Conservation (phyloP, 2,797 vertebrate species). For the Pteronotus mesoamericanus region DNA sequence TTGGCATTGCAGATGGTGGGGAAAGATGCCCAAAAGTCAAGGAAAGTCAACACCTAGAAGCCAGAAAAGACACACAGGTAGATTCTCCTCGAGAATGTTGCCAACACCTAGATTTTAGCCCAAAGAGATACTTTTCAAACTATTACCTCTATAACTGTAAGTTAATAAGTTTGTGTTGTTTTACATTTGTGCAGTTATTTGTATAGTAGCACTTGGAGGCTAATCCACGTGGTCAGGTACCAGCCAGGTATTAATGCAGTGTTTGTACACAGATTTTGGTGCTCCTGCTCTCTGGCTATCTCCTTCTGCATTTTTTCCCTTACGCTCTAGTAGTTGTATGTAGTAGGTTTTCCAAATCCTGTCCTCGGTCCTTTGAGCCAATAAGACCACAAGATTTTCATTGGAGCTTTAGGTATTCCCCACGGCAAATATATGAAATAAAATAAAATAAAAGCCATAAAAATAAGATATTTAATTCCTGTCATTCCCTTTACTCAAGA, state of each 20-base stretch:
- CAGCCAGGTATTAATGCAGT: background rate
- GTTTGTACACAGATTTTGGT: background rate
- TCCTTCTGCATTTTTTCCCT: background rate
- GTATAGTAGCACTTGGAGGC: background rate
- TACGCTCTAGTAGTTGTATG: background rate
- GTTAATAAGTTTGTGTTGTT: background rate
- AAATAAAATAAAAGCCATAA: background rate
- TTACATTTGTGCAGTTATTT: background rate
- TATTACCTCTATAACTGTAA: background rate
- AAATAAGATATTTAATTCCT: background rate
- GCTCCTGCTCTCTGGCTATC: background rate
- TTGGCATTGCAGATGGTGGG: background rate
- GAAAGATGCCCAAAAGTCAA: background rate
- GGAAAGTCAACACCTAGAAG: background rate
- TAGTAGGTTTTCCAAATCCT: background rate
- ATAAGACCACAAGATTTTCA: background rate
- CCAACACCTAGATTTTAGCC: background rate
- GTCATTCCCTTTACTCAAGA: background rate
- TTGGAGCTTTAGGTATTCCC: background rate
- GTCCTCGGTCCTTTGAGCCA: background rate
- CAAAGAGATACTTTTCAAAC: background rate
- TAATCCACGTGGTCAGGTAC: background rate
- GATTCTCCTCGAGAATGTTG: background rate
- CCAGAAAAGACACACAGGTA: background rate
- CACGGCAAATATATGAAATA: background rate